These are phyloP conservation scores for Vesta saturnalis DNA, from an alignment of 2,888 invertebrate species.

Conservation along the genomic window DNA sequence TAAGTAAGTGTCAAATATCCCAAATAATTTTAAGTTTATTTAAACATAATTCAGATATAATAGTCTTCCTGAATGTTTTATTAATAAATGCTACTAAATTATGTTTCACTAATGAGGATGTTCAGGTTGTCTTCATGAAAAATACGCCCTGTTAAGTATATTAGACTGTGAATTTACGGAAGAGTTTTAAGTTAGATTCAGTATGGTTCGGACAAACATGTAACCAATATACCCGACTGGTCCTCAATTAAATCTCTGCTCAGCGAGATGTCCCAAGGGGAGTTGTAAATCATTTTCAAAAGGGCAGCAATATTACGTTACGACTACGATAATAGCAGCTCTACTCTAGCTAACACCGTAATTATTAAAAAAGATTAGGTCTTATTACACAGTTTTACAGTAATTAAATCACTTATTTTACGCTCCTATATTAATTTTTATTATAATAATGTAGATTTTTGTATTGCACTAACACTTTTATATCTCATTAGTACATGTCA, in stretches of 20 bases:
- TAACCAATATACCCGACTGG: conserved; percentile 46
- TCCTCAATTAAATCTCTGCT: conserved; percentile 44
- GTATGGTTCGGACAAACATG: conserved; percentile 35
- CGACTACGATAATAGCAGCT: conserved; percentile 45
- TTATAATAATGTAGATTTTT: no score
- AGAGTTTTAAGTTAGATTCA: not conserved
- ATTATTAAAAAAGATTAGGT: conserved; percentile 11
- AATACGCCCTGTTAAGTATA: conserved; percentile 39
- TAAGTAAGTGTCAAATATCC: no score
- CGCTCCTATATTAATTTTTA: no score
- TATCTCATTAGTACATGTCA: no score
- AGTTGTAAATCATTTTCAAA: conserved; percentile 46
- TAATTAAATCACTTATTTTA: no score
- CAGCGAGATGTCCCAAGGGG: conserved; percentile 42
- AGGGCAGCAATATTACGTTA: conserved; percentile 46
- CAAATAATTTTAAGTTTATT: not conserved
- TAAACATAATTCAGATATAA: not conserved
- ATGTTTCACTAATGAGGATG: conserved; percentile 42
- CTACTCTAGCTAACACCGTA: conserved; percentile 19
- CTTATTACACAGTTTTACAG: no score
- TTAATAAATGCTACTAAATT: conserved; percentile 45
- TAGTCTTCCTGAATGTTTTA: conserved; percentile 29
- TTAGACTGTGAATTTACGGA: conserved; percentile 35
- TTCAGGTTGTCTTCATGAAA: conserved; percentile 41
- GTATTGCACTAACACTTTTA: no score